These are phyloP conservation scores for Pteronotus mesoamericanus DNA, from an alignment of 2,797 vertebrate genomes.

Conservation along the genomic window DNA sequence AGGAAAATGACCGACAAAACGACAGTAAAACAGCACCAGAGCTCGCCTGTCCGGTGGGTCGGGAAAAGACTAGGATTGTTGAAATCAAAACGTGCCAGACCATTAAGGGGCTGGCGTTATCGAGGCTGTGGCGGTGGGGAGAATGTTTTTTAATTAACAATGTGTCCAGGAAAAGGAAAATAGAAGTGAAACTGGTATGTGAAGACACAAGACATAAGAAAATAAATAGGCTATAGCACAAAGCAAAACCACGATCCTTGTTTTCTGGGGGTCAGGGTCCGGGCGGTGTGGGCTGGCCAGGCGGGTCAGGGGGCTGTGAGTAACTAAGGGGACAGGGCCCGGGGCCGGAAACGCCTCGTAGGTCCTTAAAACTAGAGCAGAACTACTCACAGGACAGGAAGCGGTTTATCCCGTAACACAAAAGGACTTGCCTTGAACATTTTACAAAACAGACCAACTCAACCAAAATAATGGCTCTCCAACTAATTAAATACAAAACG, in stretches of 20 bases:
- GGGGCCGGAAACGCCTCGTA: neutral
- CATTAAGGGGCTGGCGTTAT: neutral
- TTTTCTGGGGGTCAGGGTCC: neutral
- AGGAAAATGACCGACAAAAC: neutral
- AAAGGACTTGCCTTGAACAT: constrained; percentile 35
- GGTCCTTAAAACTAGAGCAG: neutral
- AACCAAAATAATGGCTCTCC: constrained; percentile 61
- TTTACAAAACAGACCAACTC: constrained; percentile 46
- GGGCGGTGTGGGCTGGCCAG: neutral
- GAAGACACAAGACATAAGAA: neutral
- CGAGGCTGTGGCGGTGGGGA: neutral
- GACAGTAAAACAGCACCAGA: neutral
- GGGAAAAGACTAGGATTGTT: neutral
- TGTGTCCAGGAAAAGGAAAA: neutral
- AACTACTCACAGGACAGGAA: neutral
- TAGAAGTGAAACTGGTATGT: neutral
- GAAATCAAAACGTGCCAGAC: neutral
- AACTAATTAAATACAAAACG: constrained; percentile 64
- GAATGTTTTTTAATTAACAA: neutral
- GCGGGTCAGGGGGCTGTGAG: neutral
- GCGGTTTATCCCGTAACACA: neutral
- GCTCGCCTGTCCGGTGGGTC: neutral
- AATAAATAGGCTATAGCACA: neutral
- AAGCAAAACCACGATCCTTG: neutral
- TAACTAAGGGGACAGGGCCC: neutral